Evolutionary conservation across 1,140 invertebrate genomes (phyloP).

Genomic region (Pseudomyrmex gracilis): DNA sequence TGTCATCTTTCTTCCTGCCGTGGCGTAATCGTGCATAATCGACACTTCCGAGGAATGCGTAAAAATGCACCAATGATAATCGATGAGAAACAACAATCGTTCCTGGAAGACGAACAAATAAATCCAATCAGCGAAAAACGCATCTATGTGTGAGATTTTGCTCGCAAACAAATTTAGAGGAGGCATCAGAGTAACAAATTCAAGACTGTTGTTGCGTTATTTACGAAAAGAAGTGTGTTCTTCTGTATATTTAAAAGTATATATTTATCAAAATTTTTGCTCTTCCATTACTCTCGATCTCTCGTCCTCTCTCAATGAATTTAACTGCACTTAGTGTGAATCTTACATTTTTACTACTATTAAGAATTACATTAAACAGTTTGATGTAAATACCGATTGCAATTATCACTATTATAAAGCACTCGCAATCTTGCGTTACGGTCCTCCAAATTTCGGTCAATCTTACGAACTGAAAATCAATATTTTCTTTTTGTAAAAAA

Average conservation of each 20-base stretch:
- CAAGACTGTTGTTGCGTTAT: no score
- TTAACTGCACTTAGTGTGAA: not conserved
- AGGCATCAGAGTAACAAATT: no score
- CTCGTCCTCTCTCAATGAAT: no score
- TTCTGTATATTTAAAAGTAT: no score
- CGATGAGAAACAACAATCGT: slow-evolving; percentile 9
- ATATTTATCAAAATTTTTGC: no score
- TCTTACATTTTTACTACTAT: slow-evolving; percentile 8
- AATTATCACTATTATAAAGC: not conserved
- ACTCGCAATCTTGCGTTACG: slow-evolving; percentile 23
- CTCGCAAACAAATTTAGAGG: no score
- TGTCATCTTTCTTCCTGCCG: slow-evolving; percentile 1
- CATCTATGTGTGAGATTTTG: not conserved
- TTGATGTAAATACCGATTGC: not conserved
- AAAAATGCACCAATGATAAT: slow-evolving; percentile 32
- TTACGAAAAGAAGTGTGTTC: not conserved
- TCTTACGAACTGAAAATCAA: slow-evolving; percentile 24
- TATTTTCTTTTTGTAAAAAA: not conserved
- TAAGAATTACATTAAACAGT: slow-evolving; percentile 9
- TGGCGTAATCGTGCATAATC: slow-evolving; percentile 36
- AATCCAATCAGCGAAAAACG: not conserved
- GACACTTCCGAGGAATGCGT: slow-evolving; percentile 13
- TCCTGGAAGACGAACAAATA: not conserved
- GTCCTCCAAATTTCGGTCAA: not conserved
- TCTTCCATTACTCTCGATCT: no score